Evolutionary conservation across 2,113 vertebrate species (phyloP).

Genomic region (Hirundichthys speculiger): DNA sequence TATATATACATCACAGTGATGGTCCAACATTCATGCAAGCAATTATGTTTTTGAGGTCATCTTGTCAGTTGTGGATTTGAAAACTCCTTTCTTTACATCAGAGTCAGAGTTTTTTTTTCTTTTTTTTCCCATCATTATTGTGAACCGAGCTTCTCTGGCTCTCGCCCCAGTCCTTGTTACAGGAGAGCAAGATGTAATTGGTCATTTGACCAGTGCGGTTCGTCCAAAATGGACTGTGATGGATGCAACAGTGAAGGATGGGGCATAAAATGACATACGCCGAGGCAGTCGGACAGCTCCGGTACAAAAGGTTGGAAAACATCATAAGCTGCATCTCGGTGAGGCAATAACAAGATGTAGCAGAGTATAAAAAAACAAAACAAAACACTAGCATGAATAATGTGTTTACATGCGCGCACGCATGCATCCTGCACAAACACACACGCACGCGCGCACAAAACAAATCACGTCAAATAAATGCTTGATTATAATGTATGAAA

Average conservation of each 20-base stretch:
- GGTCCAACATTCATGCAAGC: conserved; percentile 11
- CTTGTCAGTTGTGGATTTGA: not conserved
- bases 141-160: conserved; percentile 9
- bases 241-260: conserved; percentile 55
- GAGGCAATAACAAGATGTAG: conserved; percentile 64
- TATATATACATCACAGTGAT: not conserved
- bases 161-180: conserved; percentile 10
- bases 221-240: conserved; percentile 38
- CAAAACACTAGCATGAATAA: conserved; percentile 71
- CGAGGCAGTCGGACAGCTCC: conserved; percentile 40
- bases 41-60: conserved; percentile 25
- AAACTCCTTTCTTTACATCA: conserved; percentile 8
- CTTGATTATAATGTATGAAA: conserved; percentile 99
- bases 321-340: conserved; percentile 57
- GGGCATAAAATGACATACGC: conserved; percentile 46
- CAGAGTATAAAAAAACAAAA: too few relatives aligned
- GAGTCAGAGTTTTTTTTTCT: conserved; percentile 28
- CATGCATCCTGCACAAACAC: conserved; percentile 1
- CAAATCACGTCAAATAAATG: conserved; percentile 89
- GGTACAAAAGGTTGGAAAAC: conserved; percentile 68
- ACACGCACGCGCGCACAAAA: conserved; percentile 48
- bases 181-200: conserved; percentile 46
- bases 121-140: conserved; percentile 28
- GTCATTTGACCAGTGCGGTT: conserved; percentile 42
- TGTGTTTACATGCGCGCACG: conserved; percentile 63